Conservation (phyloP, 2,797 vertebrate species). For the Lacerta agilis region DNA sequence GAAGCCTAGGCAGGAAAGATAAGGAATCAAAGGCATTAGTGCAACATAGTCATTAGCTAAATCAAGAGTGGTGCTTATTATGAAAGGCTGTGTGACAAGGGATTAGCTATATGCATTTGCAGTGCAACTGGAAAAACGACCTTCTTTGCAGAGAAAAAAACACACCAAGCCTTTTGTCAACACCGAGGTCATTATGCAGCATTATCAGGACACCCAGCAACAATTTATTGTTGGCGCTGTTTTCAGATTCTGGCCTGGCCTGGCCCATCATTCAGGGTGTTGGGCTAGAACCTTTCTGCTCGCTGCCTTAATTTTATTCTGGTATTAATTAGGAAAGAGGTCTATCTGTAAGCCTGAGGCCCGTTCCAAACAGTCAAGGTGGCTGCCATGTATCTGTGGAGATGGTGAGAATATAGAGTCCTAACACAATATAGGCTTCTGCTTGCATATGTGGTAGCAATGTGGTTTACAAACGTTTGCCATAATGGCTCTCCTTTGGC, state of each 20-base stretch:
- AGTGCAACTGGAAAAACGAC: conserved; percentile 73
- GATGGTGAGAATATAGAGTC: neutral
- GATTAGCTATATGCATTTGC: conserved; percentile 68
- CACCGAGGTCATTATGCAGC: conserved; percentile 47
- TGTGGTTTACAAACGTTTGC: neutral
- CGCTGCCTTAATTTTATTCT: neutral
- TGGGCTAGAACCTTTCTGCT: neutral
- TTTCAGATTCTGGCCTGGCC: conserved; percentile 56
- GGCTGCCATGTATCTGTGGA: neutral
- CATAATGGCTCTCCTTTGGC: neutral
- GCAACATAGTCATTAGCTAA: conserved; percentile 61
- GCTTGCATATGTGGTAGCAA: neutral
- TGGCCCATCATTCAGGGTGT: neutral
- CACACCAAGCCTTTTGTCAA: conserved; percentile 74
- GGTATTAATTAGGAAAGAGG: neutral
- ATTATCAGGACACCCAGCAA: conserved; percentile 62
- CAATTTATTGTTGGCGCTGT: conserved; percentile 60
- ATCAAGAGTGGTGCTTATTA: conserved; percentile 73
- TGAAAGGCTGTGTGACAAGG: conserved; percentile 69
- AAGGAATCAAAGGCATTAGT: conserved; percentile 48
- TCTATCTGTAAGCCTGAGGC: neutral
- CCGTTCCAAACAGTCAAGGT: too few relatives aligned
- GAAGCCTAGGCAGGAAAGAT: neutral
- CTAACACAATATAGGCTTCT: neutral
- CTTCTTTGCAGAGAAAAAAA: conserved; percentile 67